Conservation (phyloP, 1,140 invertebrate species). For the Pinna nobilis region DNA sequence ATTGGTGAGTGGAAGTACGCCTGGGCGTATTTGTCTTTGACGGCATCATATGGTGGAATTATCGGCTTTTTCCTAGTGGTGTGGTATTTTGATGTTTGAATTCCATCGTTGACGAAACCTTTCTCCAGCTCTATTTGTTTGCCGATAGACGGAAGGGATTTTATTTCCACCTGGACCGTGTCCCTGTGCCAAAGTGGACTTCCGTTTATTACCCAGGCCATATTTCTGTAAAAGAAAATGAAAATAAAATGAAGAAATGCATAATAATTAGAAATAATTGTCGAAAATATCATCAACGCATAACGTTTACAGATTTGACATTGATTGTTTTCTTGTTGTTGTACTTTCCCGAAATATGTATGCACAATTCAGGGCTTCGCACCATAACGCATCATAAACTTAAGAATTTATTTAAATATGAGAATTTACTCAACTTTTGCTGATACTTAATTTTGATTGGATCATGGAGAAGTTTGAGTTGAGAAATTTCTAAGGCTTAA, state of each 20-base stretch:
- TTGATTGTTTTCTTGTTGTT: no score
- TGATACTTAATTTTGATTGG: no score
- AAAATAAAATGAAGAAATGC: background rate
- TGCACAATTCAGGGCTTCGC: no score
- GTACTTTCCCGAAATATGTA: no score
- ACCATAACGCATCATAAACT: no score
- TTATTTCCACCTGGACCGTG: conserved; percentile 38
- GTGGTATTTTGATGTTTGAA: conserved; percentile 43
- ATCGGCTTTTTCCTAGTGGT: conserved; percentile 50
- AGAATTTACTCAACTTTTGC: no score
- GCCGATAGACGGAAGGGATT: conserved; percentile 38
- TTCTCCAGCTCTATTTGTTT: conserved; percentile 36
- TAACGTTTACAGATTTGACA: no score
- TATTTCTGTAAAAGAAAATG: conserved; percentile 15
- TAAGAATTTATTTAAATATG: no score
- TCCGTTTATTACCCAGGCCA: conserved; percentile 51
- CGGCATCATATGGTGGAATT: conserved; percentile 63
- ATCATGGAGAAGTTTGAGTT: no score
- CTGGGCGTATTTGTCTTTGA: conserved; percentile 57
- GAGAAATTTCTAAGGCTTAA: no score
- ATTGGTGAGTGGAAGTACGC: conserved; percentile 66
- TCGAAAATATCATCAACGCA: no score
- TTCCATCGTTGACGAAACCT: conserved; percentile 54
- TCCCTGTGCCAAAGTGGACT: conserved; percentile 54
- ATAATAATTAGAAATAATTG: no score